These are phyloP conservation scores for Chrysochloris asiatica DNA, from an alignment of 2,113 vertebrate species.

Conservation along the genomic window DNA sequence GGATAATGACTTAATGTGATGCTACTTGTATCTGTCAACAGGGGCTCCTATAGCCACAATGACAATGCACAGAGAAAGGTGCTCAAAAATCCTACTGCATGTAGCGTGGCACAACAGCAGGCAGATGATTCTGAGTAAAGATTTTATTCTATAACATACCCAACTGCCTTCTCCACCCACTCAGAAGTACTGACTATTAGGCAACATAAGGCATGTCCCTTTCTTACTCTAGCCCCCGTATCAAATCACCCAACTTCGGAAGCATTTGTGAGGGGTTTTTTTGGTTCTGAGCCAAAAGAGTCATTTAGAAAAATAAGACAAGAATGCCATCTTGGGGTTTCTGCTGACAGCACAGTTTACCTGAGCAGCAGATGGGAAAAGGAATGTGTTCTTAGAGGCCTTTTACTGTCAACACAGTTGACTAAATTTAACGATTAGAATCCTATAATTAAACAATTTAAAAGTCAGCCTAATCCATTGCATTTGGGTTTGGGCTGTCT, in stretches of 20 bases:
- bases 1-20: neutral
- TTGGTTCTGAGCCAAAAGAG: constrained; percentile 43
- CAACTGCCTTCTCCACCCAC: neutral
- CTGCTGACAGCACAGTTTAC: constrained; percentile 65
- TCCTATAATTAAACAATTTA: neutral
- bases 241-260: neutral
- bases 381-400: neutral
- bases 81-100: neutral
- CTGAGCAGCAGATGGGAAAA: neutral
- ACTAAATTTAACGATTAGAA: neutral
- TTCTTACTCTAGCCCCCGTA: neutral
- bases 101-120: neutral
- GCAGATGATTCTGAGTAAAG: neutral
- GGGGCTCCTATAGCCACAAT: neutral
- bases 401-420: neutral
- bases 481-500: neutral
- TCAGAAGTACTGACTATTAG: neutral
- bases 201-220: neutral
- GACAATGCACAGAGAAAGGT: neutral
- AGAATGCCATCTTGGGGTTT: constrained; percentile 81
- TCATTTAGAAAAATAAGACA: constrained; percentile 74
- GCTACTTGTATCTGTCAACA: neutral
- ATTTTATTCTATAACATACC: neutral
- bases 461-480: neutral
- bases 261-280: neutral